Evolutionary conservation across 2,797 vertebrate genomes (phyloP).

Genomic region (Sebastiscus albofasciatus): DNA sequence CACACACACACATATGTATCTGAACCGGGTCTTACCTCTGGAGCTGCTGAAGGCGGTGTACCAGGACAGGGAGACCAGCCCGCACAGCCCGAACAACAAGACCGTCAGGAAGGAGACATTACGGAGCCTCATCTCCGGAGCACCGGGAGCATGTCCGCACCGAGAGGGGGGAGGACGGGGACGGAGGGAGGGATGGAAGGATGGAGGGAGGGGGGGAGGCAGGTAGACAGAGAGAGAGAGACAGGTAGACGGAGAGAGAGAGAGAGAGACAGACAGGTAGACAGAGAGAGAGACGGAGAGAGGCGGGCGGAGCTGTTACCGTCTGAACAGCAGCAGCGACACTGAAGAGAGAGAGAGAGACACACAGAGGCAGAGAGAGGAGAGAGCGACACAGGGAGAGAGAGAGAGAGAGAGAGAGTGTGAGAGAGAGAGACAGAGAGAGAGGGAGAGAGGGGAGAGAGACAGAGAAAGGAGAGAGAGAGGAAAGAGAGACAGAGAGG

Average conservation of each 20-base stretch:
- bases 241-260: neutral
- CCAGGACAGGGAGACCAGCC: conserved; percentile 95
- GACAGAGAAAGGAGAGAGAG: no score
- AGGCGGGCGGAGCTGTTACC: neutral
- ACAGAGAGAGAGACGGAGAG: conserved; percentile 25
- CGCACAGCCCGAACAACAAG: conserved; percentile 93
- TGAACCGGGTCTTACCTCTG: conserved; percentile 86
- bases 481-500: no score
- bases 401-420: no score
- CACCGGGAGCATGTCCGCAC: conserved; percentile 90
- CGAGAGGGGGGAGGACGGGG: conserved; percentile 57
- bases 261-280: neutral
- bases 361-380: no score
- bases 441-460: no score
- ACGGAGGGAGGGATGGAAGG: neutral
- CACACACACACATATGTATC: no score
- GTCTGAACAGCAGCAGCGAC: neutral
- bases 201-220: neutral
- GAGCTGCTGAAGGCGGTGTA: conserved; percentile 96
- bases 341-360: no score
- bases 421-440: no score
- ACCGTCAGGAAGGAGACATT: conserved; percentile 97
- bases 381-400: no score
- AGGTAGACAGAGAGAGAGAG: neutral
- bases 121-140: conserved; percentile 97